Evolutionary conservation across 1,140 invertebrate genomes (phyloP).

Genomic region (Phenacoccus solenopsis): DNA sequence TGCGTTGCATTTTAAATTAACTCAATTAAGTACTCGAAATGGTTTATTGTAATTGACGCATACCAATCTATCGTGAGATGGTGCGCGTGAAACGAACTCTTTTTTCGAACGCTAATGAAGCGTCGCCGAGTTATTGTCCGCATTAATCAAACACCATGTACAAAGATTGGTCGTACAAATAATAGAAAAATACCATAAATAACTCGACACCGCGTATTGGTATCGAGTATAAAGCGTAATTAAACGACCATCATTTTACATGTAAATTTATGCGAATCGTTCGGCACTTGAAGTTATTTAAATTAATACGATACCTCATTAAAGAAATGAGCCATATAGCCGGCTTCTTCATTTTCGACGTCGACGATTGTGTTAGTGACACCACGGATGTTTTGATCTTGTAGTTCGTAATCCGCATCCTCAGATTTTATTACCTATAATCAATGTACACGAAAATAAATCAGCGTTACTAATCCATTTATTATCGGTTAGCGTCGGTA

Average conservation of each 20-base stretch:
- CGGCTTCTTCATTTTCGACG: constrained; percentile 27
- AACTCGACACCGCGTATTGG: not conserved
- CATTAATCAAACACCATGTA: not conserved
- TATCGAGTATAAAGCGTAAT: not conserved
- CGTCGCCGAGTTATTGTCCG: not conserved
- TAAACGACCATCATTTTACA: not conserved
- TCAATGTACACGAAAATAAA: not conserved
- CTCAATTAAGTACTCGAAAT: too few species aligned
- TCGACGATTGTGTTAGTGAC: constrained; percentile 25
- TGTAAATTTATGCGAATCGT: not conserved
- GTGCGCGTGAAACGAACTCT: too few species aligned
- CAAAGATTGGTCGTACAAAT: not conserved
- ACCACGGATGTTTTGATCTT: constrained; percentile 19
- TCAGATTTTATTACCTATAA: constrained; percentile 4
- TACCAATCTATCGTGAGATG: too few species aligned
- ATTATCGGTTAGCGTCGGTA: too few species aligned
- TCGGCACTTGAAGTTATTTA: not conserved
- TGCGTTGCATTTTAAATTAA: too few species aligned
- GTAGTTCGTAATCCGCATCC: not conserved
- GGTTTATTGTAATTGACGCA: too few species aligned
- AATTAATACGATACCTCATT: constrained; percentile 22
- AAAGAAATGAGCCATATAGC: constrained; percentile 28
- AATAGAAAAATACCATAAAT: constrained; percentile 3
- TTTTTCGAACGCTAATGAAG: not conserved
- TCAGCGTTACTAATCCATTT: not conserved